phyloP scores from a whole-genome alignment of 2,888 invertebrate genomes.

The Pterostichus madidus region DNA sequence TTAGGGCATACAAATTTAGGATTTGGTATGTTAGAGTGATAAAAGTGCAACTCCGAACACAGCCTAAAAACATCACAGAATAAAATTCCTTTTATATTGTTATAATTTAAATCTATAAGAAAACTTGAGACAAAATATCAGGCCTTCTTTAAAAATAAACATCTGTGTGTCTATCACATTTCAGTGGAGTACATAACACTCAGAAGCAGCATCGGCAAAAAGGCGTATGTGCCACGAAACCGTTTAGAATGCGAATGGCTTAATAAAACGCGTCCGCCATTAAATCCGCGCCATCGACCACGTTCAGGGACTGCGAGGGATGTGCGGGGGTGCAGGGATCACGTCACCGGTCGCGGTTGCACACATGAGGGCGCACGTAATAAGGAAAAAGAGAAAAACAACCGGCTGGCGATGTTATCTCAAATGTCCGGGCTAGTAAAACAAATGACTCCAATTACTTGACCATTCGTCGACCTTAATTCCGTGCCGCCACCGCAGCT shows the following conservation, averaged over 20 bases:
- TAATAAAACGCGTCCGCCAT: slow-evolving; percentile 62
- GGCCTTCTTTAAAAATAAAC: neutral
- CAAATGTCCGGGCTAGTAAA: slow-evolving; percentile 72
- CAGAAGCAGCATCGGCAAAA: slow-evolving; percentile 19
- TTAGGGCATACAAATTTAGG: too few relatives aligned
- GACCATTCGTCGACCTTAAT: slow-evolving; percentile 75
- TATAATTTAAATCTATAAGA: too few relatives aligned
- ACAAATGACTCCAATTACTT: slow-evolving; percentile 75
- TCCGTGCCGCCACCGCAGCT: slow-evolving; percentile 67
- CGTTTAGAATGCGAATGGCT: slow-evolving; percentile 61
- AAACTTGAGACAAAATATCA: too few relatives aligned
- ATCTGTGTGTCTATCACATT: slow-evolving; percentile 31
- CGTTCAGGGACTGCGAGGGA: neutral
- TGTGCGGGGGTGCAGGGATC: neutral
- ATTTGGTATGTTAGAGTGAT: too few relatives aligned
- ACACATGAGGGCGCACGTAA: slow-evolving; percentile 67
- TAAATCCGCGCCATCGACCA: slow-evolving; percentile 64
- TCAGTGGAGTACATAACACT: slow-evolving; percentile 39
- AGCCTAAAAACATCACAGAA: too few relatives aligned
- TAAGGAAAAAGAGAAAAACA: slow-evolving; percentile 67
- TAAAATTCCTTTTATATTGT: too few relatives aligned
- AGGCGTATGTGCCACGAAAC: slow-evolving; percentile 26
- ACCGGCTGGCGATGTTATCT: slow-evolving; percentile 70
- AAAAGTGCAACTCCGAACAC: too few relatives aligned
- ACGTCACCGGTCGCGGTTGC: slow-evolving; percentile 26